These are phyloP conservation scores for Mastigias papua DNA, from an alignment of 30 jellyfish, hydroid and myxozoan species.

Conservation along the genomic window DNA sequence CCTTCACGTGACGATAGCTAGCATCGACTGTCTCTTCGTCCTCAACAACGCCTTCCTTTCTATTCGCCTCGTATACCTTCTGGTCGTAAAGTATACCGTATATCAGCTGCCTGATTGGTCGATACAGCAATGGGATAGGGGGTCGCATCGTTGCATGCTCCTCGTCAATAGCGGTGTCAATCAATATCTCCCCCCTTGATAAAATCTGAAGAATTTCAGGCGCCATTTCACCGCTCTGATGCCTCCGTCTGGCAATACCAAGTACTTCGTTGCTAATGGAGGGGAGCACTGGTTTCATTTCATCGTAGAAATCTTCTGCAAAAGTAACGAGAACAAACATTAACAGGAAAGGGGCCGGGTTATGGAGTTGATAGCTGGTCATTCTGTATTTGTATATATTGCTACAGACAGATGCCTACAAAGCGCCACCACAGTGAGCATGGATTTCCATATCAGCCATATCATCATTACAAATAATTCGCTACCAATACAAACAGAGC, in stretches of 20 bases:
- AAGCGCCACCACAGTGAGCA: too few species aligned
- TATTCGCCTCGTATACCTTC: conserved; percentile 61
- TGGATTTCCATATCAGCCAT: too few species aligned
- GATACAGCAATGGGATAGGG: conserved; percentile 89
- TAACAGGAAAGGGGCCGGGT: too few species aligned
- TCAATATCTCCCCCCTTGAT: conserved; percentile 79
- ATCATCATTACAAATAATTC: too few species aligned
- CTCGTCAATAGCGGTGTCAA: conserved; percentile 83
- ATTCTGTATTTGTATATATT: too few species aligned
- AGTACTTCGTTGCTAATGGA: conserved; percentile 73
- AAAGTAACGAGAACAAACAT: neutral
- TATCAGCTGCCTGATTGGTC: conserved; percentile 89
- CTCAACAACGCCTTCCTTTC: conserved; percentile 10
- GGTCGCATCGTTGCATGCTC: conserved; percentile 81
- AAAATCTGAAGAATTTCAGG: conserved; percentile 82
- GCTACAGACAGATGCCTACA: too few species aligned
- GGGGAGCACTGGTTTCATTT: conserved; percentile 44
- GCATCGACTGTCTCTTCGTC: conserved; percentile 26
- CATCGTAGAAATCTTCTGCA: conserved; percentile 42
- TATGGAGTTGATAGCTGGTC: too few species aligned
- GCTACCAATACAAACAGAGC: too few species aligned
- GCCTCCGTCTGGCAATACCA: conserved; percentile 77
- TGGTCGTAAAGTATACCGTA: conserved; percentile 90
- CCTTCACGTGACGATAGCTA: conserved; percentile 62
- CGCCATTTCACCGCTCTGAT: conserved; percentile 94